A percentile compares a stretch with the other conserved stretches of the same genome.
Conservation (phyloP, 23 tunicate species). For the Pegea sp. region DNA sequence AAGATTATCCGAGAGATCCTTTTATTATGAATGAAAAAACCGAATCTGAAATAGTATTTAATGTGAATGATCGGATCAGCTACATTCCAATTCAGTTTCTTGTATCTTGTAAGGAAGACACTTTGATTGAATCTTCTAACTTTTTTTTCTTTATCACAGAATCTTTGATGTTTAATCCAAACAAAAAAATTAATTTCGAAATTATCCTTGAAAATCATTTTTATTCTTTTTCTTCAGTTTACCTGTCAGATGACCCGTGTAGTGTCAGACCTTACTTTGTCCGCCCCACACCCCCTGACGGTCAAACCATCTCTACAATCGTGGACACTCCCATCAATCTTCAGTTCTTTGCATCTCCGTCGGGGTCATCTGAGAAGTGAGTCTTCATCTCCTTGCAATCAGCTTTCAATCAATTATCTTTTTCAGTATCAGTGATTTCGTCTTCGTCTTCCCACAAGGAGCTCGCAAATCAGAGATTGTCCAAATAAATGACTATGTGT, state of each 20-base stretch:
- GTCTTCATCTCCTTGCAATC: too few relatives aligned
- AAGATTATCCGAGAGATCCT: constrained; percentile 18
- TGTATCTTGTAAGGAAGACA: constrained; percentile 6
- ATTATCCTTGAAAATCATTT: too few relatives aligned
- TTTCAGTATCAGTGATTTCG: constrained; percentile 25
- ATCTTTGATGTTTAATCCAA: not conserved
- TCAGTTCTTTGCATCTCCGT: constrained; percentile 8
- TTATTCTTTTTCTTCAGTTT: too few relatives aligned
- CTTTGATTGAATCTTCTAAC: not conserved
- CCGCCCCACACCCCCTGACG: constrained; percentile 20
- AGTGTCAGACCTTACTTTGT: constrained; percentile 16
- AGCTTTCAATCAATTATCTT: too few relatives aligned
- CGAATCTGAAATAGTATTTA: not conserved
- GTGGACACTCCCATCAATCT: constrained; percentile 1
- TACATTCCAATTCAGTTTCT: constrained; percentile 12
- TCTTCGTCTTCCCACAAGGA: constrained; percentile 14
- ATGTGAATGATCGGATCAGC: constrained; percentile 2
- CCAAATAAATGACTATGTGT: constrained; percentile 1
- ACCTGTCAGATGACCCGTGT: constrained; percentile 4
- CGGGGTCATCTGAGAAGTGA: not conserved
- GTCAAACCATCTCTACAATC: constrained; percentile 13
- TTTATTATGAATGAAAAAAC: constrained; percentile 1
- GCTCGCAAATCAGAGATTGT: constrained; percentile 8
- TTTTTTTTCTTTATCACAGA: not conserved
- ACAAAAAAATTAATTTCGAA: not conserved